A percentile compares a stretch with the other conserved stretches of the same genome.
Evolutionary conservation across 2,113 vertebrate species (phyloP).

Genomic region (Variabilichromis moorii): DNA sequence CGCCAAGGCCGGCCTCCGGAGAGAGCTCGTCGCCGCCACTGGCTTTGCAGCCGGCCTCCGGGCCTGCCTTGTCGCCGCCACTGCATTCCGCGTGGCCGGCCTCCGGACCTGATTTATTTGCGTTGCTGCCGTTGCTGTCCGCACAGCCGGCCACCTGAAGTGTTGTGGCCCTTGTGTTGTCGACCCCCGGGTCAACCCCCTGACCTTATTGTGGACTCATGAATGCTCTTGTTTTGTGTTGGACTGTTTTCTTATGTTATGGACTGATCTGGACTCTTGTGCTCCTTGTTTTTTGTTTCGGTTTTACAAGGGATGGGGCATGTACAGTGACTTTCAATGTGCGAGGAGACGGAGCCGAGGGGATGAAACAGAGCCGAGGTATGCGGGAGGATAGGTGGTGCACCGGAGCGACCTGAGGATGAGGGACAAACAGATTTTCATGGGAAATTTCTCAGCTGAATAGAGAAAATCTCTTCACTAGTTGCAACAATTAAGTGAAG

Average conservation of each 20-base stretch:
- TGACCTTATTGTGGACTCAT: neutral
- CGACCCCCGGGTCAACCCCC: accelerated
- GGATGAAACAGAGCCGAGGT: neutral
- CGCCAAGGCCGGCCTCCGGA: neutral
- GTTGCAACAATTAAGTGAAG: neutral
- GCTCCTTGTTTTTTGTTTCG: neutral
- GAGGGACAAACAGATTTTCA: neutral
- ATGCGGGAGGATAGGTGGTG: neutral
- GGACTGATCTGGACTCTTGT: neutral
- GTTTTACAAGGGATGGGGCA: neutral
- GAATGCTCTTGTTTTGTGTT: neutral
- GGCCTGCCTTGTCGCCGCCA: accelerated
- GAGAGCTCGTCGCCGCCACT: neutral
- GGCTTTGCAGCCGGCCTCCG: neutral
- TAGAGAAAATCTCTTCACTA: neutral
- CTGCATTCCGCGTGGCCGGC: neutral
- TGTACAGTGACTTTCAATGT: neutral
- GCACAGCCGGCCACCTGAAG: accelerated
- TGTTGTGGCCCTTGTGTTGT: neutral
- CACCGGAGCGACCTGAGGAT: neutral
- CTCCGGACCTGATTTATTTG: accelerated
- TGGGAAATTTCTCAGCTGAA: neutral
- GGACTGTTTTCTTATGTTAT: neutral
- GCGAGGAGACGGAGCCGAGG: accelerated
- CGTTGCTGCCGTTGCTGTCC: accelerated